Base-by-base conservation (phyloP, 2,113 vertebrate genomes). In the Conger conger region DNA sequence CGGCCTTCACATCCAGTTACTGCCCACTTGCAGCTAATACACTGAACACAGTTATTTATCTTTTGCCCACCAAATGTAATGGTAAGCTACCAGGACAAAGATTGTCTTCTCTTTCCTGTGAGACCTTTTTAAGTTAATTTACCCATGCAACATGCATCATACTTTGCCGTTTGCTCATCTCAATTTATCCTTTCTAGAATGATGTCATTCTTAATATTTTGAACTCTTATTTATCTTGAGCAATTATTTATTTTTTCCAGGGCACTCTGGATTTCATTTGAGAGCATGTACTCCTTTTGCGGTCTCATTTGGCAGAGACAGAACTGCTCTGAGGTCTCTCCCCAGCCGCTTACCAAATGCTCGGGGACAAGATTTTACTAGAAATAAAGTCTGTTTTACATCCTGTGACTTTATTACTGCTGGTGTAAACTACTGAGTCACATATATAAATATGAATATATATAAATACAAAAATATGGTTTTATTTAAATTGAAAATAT, bases 401-500 rank as follows among this genome's bases (percentile, higher is more conserved):
- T 38, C 76, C 54, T 54, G 23, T 30, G 79, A 42, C 36, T 79
- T 79, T 79, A 60, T 79, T 40, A 60, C 57, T 50, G 36, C 53
- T 57, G 76, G 53, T 79, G 77, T 84, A 79, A 84, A 84, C 50
- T 79, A 84, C 83, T 54, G 53, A 84, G 53, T 79, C 57, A 63
- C 50, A 36, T 60, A 57, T 84, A 50, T 84, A 63, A 80, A 33
- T 84, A 84, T 84, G 83, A 79, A 79, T 79, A 60, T 84, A 84
- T 79, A 84, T 37, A 79, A 79, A 84, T 79, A 63, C 33, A 50
- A 83, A 76, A 73, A 73, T 73, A 60, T 38, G 37, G 45, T 36
- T 83, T 84, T 78, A 84, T 79, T 84, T 79, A 50, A 79, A 79
- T 79, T 53, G 63, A 84, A 78, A 84, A 79, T 84, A 40, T 60